Evolutionary conservation across 2,797 vertebrate species (phyloP).

Genomic region (Rachycentron canadum): DNA sequence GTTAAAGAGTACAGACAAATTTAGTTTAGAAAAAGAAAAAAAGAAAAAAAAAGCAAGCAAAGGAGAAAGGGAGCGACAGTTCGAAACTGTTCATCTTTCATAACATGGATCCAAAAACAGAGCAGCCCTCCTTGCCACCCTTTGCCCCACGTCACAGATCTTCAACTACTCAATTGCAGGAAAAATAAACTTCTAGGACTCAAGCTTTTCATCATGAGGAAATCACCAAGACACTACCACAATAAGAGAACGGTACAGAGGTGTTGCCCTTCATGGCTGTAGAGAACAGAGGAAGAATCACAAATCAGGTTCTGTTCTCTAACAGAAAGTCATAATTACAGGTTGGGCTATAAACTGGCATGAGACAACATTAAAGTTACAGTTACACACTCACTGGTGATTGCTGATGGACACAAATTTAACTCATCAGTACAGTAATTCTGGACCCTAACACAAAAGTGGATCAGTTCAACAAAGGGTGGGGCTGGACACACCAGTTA

Average conservation of each 20-base stretch:
- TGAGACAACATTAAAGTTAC: constrained; percentile 33
- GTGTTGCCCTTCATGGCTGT: constrained; percentile 12
- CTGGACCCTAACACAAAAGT: constrained; percentile 35
- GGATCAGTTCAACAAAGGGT: constrained; percentile 38
- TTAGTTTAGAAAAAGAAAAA: constrained; percentile 41
- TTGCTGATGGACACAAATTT: background rate
- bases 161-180: constrained; percentile 62
- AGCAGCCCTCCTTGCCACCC: constrained; percentile 46
- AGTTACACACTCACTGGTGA: constrained; percentile 17
- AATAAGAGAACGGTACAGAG: constrained; percentile 12
- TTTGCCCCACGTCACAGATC: constrained; percentile 54
- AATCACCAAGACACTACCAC: constrained; percentile 34
- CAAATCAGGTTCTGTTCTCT: constrained; percentile 28
- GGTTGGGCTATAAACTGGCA: constrained; percentile 31
- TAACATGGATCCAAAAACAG: constrained; percentile 52
- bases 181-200: constrained; percentile 44
- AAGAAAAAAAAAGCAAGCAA: constrained; percentile 29
- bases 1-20: constrained; percentile 60
- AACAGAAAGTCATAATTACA: constrained; percentile 23
- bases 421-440: constrained; percentile 29
- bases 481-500: constrained; percentile 21
- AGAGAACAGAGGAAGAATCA: constrained; percentile 13
- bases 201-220: constrained; percentile 44
- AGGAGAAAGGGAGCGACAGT: constrained; percentile 44
- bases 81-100: constrained; percentile 67